phyloP scores from a whole-genome alignment of 2,797 vertebrate genomes.

The Spizella passerina region DNA sequence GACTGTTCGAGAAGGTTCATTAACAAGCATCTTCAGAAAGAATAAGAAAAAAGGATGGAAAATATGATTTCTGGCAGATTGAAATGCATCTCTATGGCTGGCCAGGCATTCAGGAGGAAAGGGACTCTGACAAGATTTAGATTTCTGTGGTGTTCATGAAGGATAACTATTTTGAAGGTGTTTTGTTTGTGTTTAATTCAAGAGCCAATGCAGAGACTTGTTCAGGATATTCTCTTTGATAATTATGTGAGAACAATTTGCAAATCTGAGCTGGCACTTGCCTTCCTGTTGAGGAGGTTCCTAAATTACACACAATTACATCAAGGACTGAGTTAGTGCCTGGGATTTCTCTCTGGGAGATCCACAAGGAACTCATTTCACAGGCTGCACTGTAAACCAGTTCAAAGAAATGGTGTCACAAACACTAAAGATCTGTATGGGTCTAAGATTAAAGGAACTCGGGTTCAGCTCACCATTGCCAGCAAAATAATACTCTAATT shows the following conservation, averaged over 20 bases:
- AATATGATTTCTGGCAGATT: background rate
- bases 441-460: background rate
- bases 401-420: background rate
- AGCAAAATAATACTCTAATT: background rate
- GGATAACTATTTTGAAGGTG: background rate
- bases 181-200: background rate
- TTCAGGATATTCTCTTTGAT: background rate
- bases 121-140: background rate
- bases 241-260: background rate
- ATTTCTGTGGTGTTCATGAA: background rate
- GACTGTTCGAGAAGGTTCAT: constrained; percentile 9
- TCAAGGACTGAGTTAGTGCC: background rate
- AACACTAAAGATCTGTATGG: background rate
- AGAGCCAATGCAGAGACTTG: background rate
- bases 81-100: background rate
- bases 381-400: background rate
- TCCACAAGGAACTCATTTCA: background rate
- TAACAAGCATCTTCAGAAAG: constrained; percentile 50
- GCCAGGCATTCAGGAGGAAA: background rate
- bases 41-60: constrained; percentile 41
- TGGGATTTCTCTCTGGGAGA: background rate
- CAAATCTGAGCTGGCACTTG: background rate
- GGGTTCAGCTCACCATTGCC: background rate
- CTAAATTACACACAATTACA: background rate
- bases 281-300: background rate